Percentiles rank a stretch among this genome's conserved stretches.
phyloP scores from a whole-genome alignment of 2,113 vertebrate species.

The Nanorana parkeri region DNA sequence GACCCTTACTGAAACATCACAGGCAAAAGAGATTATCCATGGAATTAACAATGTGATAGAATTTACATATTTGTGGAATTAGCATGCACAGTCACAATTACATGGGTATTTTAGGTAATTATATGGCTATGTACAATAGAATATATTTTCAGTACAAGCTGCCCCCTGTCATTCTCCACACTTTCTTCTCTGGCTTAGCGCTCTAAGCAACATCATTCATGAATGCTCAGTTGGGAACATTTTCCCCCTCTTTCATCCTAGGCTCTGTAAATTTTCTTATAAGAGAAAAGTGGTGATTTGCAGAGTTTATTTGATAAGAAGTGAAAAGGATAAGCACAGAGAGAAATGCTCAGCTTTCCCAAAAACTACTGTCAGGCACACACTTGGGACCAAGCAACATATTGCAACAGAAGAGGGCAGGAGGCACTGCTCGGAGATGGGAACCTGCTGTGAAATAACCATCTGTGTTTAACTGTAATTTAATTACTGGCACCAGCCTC shows the following conservation, averaged over 20 bases:
- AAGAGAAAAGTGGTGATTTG: slow-evolving; percentile 34
- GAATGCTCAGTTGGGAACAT: slow-evolving; percentile 33
- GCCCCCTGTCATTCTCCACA: slow-evolving; percentile 23
- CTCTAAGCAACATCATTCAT: slow-evolving; percentile 8
- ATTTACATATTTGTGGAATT: slow-evolving; percentile 27
- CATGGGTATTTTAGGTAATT: slow-evolving; percentile 31
- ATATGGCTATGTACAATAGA: slow-evolving; percentile 23
- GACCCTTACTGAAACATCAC: neutral
- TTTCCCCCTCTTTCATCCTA: slow-evolving; percentile 13
- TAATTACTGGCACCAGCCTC: slow-evolving; percentile 78
- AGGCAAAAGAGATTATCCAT: neutral
- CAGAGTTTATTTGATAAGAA: slow-evolving; percentile 33
- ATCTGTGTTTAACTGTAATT: slow-evolving; percentile 81
- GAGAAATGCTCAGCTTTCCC: slow-evolving; percentile 60
- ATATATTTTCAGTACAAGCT: slow-evolving; percentile 4
- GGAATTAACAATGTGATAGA: neutral
- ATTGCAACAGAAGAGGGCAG: slow-evolving; percentile 71
- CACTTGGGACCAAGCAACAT: slow-evolving; percentile 63
- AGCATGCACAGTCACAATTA: slow-evolving; percentile 26
- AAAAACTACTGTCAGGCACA: slow-evolving; percentile 65
- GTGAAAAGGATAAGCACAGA: slow-evolving; percentile 41
- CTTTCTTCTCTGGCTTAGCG: neutral
- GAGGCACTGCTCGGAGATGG: slow-evolving; percentile 71
- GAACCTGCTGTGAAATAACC: slow-evolving; percentile 77
- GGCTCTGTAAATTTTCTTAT: slow-evolving; percentile 15